Base-by-base conservation (phyloP, 2,888 invertebrate genomes). In the Ochropacha duplaris region DNA sequence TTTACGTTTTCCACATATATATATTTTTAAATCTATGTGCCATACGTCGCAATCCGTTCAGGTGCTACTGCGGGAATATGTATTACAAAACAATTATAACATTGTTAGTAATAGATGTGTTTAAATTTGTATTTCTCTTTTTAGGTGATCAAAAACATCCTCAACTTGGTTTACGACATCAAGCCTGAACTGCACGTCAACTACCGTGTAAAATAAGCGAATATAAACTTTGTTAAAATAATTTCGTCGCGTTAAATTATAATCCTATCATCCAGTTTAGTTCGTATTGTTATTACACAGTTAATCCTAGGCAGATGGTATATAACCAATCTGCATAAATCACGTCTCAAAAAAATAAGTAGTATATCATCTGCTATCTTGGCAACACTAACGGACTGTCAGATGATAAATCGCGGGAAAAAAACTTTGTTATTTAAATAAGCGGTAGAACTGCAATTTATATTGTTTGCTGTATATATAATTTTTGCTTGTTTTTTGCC, bases 141-240 rank as follows among this genome's bases (percentile, higher is more conserved):
- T 6, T 90, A 96, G 96, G 96, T 97, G 34, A 96, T 98, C 84
- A 84, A 93, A 65, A 96, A 96, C 77, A 94, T 99, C 74, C 94
- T 99, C 82, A 94, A 95, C 69, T 94, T 97, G 87, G 98, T 99
- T 51, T 98, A 97, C 84, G 96, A 97, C 84, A 98, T 99, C 86
- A 96, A 97, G 88, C 98, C 98, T 4, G 97, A 98, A 88, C 94
- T 99, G 72, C 99, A 99, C 92, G 94, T 95, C 90, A 99, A 99
- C 93, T 98, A 95, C 88, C 95, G 95, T 83, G 70, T 90, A 64
- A 72, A 74, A 64, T 85, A 85, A 86, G 61, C 60, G 59, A 62
- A 44, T 19, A 44, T 2, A 16, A 19, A 31, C 11, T 12, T 44
- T 16, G 8, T 44, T 44, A n/a, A n/a, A 9, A 44, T 44, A 44